Evolutionary conservation across 1,140 invertebrate genomes (phyloP).

Genomic region (Oryctes rhinoceros): DNA sequence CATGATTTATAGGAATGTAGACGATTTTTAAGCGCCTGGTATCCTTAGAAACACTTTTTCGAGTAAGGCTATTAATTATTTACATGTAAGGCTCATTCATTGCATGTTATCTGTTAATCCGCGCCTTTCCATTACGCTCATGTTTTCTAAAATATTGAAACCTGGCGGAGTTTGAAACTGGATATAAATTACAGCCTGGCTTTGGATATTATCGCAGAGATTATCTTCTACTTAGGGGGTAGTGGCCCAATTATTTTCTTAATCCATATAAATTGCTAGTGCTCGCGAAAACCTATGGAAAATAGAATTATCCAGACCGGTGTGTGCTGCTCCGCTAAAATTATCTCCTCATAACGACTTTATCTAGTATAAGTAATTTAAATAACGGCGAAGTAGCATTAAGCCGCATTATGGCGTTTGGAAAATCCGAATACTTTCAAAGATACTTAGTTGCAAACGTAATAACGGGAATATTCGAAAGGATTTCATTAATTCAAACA

Average conservation of each 20-base stretch:
- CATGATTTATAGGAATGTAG: background rate
- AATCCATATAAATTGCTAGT: background rate
- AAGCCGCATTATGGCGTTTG: too few relatives aligned
- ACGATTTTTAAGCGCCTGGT: background rate
- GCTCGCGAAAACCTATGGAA: constrained; percentile 2
- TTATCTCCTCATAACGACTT: background rate
- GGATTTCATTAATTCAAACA: too few relatives aligned
- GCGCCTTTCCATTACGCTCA: background rate
- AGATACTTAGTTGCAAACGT: too few relatives aligned
- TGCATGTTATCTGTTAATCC: constrained; percentile 14
- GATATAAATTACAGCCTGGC: constrained; percentile 16
- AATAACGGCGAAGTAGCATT: too few relatives aligned
- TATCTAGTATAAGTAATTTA: background rate
- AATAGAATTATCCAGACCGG: background rate
- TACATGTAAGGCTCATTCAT: constrained; percentile 10
- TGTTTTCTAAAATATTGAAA: constrained; percentile 16
- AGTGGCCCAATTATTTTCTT: constrained; percentile 14
- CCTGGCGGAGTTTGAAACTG: constrained; percentile 1
- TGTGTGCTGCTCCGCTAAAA: background rate
- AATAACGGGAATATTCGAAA: too few relatives aligned
- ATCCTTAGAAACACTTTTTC: background rate
- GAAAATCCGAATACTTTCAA: too few relatives aligned
- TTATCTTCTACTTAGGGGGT: constrained; percentile 20
- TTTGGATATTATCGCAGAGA: constrained; percentile 12
- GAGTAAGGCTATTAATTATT: background rate